A percentile compares a stretch with the other conserved stretches of the same genome.
Conservation (phyloP, 1,140 invertebrate species). For the Trachymyrmex septentrionalis region DNA sequence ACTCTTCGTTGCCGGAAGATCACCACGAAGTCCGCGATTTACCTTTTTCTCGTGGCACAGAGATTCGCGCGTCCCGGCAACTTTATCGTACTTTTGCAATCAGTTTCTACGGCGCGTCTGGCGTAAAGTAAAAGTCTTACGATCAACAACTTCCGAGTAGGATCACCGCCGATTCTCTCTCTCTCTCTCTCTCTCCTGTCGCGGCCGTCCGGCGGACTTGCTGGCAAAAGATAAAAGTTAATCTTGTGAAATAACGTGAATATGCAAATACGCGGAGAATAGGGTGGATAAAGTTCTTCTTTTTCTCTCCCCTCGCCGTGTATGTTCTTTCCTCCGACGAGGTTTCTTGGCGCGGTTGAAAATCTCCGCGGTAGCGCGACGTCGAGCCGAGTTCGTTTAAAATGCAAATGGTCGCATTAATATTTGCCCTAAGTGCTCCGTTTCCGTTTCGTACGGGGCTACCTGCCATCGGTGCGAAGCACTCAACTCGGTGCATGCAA, state of each 20-base stretch:
- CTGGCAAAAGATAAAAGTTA: constrained; percentile 47
- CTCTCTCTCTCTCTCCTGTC: background rate
- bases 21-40: constrained; percentile 29
- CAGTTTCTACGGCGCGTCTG: constrained; percentile 44
- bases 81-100: constrained; percentile 56
- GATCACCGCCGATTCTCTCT: constrained; percentile 1
- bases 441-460: constrained; percentile 43
- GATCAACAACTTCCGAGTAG: constrained; percentile 41
- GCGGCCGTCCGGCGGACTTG: background rate
- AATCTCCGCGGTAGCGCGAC: constrained; percentile 32
- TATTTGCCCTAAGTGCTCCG: constrained; percentile 56
- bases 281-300: background rate
- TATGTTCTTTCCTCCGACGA: background rate
- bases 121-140: constrained; percentile 54
- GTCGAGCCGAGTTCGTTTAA: constrained; percentile 59
- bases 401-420: constrained; percentile 74
- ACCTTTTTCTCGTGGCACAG: constrained; percentile 30
- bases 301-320: background rate
- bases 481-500: background rate
- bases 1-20: constrained; percentile 40
- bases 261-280: constrained; percentile 62
- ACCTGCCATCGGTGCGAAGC: background rate
- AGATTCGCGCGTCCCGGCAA: constrained; percentile 17
- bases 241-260: constrained; percentile 64
- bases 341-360: constrained; percentile 54